Percentiles rank a stretch among this genome's conserved stretches.
Conservation (phyloP, 2,113 vertebrate genomes). For the Parus major region DNA sequence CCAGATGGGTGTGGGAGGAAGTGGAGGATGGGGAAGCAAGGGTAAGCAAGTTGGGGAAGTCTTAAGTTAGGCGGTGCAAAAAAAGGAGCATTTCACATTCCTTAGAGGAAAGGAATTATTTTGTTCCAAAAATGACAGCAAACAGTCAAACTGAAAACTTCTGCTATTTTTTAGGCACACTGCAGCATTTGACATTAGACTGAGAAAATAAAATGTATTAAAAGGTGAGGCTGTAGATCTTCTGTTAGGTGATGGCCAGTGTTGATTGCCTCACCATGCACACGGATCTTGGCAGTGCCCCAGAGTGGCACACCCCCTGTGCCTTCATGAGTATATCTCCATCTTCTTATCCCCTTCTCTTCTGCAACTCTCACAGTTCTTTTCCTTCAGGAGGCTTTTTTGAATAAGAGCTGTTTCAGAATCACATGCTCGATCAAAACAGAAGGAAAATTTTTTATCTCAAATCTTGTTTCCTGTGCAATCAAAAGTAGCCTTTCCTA, state of each 20-base stretch:
- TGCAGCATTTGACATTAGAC: not conserved
- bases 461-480: not conserved
- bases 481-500: not conserved
- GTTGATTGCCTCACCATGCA: not conserved
- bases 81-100: not conserved
- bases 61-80: not conserved
- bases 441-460: not conserved
- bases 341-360: not conserved
- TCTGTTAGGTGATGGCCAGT: not conserved
- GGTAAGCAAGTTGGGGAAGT: slow-evolving; percentile 16
- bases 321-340: not conserved
- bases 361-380: not conserved
- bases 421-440: not conserved
- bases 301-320: not conserved
- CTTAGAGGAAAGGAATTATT: not conserved
- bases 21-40: slow-evolving; percentile 15
- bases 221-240: not conserved
- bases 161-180: not conserved
- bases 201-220: not conserved
- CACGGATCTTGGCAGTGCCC: not conserved
- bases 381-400: not conserved
- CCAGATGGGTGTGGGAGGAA: slow-evolving; percentile 61
- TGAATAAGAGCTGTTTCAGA: not conserved
- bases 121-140: not conserved
- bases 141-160: not conserved